A percentile compares a stretch with the other conserved stretches of the same genome.
These are phyloP conservation scores for Hemichromis elongatus DNA, from an alignment of 2,113 vertebrate genomes.

Conservation along the genomic window DNA sequence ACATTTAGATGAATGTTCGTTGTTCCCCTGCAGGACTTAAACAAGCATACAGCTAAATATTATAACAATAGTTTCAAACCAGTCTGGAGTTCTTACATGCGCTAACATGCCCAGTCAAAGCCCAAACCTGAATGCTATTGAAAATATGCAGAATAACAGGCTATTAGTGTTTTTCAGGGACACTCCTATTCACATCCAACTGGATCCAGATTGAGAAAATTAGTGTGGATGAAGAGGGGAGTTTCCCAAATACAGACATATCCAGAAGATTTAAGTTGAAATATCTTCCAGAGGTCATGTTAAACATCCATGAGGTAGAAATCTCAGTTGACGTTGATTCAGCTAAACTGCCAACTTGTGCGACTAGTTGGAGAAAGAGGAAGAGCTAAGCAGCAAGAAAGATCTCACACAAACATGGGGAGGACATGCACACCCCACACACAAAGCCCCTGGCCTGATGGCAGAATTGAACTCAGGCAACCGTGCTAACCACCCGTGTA, in stretches of 20 bases:
- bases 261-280: not conserved
- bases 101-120: not conserved
- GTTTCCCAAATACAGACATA: not conserved
- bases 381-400: not conserved
- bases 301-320: not conserved
- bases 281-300: not conserved
- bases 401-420: not conserved
- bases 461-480: not conserved
- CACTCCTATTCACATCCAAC: not conserved
- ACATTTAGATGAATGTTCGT: not conserved
- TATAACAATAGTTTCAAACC: not conserved
- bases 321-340: not conserved
- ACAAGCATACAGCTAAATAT: not conserved
- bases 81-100: not conserved
- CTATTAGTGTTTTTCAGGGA: not conserved
- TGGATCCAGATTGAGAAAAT: not conserved
- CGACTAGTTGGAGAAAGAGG: not conserved
- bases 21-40: not conserved
- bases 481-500: not conserved
- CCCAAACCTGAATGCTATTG: not conserved
- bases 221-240: not conserved
- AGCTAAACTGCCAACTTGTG: not conserved
- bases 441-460: not conserved
- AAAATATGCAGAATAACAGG: slow-evolving; percentile 2
- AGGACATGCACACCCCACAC: not conserved